Evolutionary conservation across 2,888 invertebrate genomes (phyloP).

Genomic region (Mylabris sibirica): DNA sequence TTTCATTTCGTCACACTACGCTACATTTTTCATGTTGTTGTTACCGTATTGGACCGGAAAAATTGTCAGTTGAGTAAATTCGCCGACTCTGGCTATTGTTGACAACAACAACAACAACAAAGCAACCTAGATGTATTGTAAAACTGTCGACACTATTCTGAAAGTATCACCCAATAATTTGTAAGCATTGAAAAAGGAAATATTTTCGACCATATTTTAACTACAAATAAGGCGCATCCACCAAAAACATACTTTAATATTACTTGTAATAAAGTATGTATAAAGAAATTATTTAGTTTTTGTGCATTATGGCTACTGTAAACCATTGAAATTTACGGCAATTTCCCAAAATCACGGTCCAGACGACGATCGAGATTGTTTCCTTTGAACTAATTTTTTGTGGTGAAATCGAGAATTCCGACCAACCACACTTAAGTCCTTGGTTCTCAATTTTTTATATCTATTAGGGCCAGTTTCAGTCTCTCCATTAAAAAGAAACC

Average conservation of each 20-base stretch:
- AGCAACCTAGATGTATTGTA: neutral
- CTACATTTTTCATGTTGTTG: constrained; percentile 3
- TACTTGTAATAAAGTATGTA: neutral
- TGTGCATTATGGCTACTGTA: neutral
- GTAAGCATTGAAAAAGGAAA: neutral
- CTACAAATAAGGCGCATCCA: neutral
- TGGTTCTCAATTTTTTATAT: too few species aligned
- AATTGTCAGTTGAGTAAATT: neutral
- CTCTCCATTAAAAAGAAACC: too few species aligned
- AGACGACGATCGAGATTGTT: neutral
- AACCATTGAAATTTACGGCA: neutral
- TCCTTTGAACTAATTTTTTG: neutral
- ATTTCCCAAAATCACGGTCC: neutral
- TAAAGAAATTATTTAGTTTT: neutral
- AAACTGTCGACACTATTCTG: constrained; percentile 21
- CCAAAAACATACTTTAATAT: neutral
- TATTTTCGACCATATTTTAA: neutral
- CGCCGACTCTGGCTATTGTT: constrained; percentile 2
- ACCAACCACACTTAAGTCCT: too few species aligned
- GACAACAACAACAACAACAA: neutral
- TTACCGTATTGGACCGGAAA: constrained; percentile 3
- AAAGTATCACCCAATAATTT: constrained; percentile 16
- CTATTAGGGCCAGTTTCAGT: too few species aligned
- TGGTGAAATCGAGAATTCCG: too few species aligned
- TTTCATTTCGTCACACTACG: constrained; percentile 6